Percentiles rank a stretch among this genome's conserved stretches.
Conservation (phyloP, 1,140 invertebrate genomes). For the Cylas formicarius region DNA sequence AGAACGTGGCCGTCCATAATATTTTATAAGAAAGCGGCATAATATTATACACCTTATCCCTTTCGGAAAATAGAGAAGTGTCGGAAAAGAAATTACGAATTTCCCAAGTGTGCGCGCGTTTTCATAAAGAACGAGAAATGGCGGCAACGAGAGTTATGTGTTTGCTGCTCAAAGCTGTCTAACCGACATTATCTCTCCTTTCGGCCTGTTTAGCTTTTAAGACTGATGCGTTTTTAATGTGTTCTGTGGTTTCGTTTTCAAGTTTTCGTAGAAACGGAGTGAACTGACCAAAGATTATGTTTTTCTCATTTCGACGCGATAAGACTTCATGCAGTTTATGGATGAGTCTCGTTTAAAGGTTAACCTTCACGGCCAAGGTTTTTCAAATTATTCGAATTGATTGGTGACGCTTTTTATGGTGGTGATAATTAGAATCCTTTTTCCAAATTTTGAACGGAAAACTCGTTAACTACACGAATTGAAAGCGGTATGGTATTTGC, state of each 20-base stretch:
- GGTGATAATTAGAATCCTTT: no score
- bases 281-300: no score
- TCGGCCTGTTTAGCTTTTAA: conserved; percentile 37
- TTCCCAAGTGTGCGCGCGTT: conserved; percentile 32
- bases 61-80: conserved; percentile 28
- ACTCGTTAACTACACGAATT: no score
- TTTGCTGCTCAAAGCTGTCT: conserved; percentile 27
- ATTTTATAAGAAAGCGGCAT: conserved; percentile 20
- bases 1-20: no score
- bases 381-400: no score
- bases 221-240: conserved; percentile 37
- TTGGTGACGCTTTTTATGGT: no score
- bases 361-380: no score
- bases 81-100: conserved; percentile 32
- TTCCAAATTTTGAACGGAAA: no score
- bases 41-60: conserved; percentile 32
- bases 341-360: no score
- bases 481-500: no score
- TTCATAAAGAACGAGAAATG: conserved; percentile 24
- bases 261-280: no score
- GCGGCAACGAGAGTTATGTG: conserved; percentile 28
- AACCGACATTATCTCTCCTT: conserved; percentile 29
- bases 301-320: background rate
- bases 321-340: conserved; percentile 11
- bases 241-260: conserved; percentile 22